Base-by-base conservation (phyloP, 2,113 vertebrate genomes). In the Melanostigma gelatinosum region DNA sequence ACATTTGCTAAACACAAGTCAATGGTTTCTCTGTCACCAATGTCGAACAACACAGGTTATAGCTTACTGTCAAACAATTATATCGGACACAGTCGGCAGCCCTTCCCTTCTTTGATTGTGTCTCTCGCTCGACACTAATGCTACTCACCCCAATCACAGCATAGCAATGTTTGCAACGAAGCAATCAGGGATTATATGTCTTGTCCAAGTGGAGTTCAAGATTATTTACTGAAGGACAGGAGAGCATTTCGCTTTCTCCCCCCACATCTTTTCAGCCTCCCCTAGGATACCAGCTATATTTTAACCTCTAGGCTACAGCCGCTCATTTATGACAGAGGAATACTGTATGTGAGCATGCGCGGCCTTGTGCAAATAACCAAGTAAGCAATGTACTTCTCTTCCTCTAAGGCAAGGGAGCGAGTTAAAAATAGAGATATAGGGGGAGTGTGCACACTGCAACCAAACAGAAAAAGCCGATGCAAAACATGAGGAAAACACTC, bases 331-430 rank as follows among this genome's bases (percentile, higher is more conserved):
- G 60, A 77, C 69, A 34, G 48, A 65, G 38, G 46, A 61, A 79
- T 32, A 42, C 74, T 62, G 29, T 24, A 40, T 52, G 40, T 18
- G 29, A 77, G 55, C n/a, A 22, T 57, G 74, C 68, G 20, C 46
- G 70, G 76, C 22, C 57, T 62, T 68, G 60, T 67, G 38, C 79
- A 84, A 83, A 89, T 76, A 83, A 85, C 86, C 83, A 91, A 34
- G 34, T 77, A 70, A 88, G 76, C 67, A 76, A 81, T 75, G 60
- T 48, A 6, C 40, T 40, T 18, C 58, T 54, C 32, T 67, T 73
- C 38, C 48, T 75, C 58, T n/a, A 5, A 36, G 66, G 67, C 63
- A 46, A 63, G 24, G 20, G 38, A 72, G 58, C 13, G 64, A 8
- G 76, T 24, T 85, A 81, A 61, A 88, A 88, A 85, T 85, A 85